Base-by-base conservation (phyloP, 92 coral and sea anemone genomes). In the Zoanthus sansibaricus region DNA sequence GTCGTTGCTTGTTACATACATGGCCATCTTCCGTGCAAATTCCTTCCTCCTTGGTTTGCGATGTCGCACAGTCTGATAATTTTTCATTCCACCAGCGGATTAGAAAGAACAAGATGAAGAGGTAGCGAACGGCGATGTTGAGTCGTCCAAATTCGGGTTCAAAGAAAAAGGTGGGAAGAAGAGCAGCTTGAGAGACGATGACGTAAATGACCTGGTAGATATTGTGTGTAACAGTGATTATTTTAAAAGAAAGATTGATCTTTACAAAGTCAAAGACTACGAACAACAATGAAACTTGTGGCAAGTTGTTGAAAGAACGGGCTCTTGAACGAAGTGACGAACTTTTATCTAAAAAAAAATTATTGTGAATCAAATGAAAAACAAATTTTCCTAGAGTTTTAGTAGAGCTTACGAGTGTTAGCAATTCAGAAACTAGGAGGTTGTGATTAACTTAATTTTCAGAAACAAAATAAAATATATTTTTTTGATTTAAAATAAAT, bases 201-300 rank as follows among this genome's bases (percentile, higher is more conserved):
- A 48, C 77, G 77, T 72, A 12, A 48, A 0, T n/a, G 49, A 72
- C 77, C 5, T 72, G 77, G 48, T 72, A 72, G 49, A 72, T 72
- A 14, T 72, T 72, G 1, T 72, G 48, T 72, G 85, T 74, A 33
- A 69, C 6, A 42, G 49, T 21, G 31, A 79, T 70, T 21, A 79
- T 71, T 79, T 61, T 79, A 33, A 74, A 82, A 82, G 72, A 82
- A 47, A 82, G n/a, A n/a, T n/a, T n/a, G n/a, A n/a, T n/a, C n/a
- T n/a, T n/a, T n/a, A n/a, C n/a, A n/a, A n/a, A n/a, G n/a, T n/a
- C n/a, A n/a, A n/a, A n/a, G n/a, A n/a, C n/a, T n/a, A n/a, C n/a
- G n/a, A n/a, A n/a, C n/a, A n/a, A n/a, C n/a, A n/a, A n/a, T n/a
- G n/a, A n/a, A n/a, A n/a, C n/a, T n/a, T n/a, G n/a, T n/a, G n/a